Base-by-base conservation (phyloP, 2,797 vertebrate genomes). In the Xyrichtys novacula region DNA sequence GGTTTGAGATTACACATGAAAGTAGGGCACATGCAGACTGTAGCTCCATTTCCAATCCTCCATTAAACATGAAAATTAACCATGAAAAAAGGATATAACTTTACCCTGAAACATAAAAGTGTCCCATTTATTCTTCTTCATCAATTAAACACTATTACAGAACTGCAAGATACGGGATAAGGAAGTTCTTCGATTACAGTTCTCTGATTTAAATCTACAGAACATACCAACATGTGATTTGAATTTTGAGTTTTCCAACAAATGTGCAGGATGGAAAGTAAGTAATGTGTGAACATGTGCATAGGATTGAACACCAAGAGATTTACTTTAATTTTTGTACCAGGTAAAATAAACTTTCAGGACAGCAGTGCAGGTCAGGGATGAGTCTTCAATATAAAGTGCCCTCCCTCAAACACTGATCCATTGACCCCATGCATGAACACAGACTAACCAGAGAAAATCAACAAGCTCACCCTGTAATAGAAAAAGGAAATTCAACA, bases 341-440 rank as follows among this genome's bases (percentile, higher is more conserved):
- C 34, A 54, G 50, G 57, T 46, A 81, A 74, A 73, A 62, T 68
- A 60, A 60, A 55, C 26, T 31, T 20, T 44, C 53, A 38, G 59
- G 42, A n/a, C 75, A 49, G 50, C 75, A 78, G 90, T 76, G 38
- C 65, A 73, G 19, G 38, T 77, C 47, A 48, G 26, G 65, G 22
- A 76, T 39, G 42, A 65, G 29, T 42, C 44, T 16, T 61, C 46
- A 55, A 66, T 67, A 29, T 64, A 42, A 54, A 64, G 39, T 7
- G 32, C 22, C 8, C 36, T 14, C 59, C 68, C 62, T 74, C 19
- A 46, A 38, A 62, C 55, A 16, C 53, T 15, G 57, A 77, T 74
- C 53, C 40, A 48, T 65, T 8, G 36, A 72, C 48, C 58, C 67
- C 48, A 32, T 25, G 4, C 23, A 54, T 5, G 36, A 63, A 56